A percentile compares a stretch with the other conserved stretches of the same genome.
Conservation (phyloP, 1,140 invertebrate genomes). For the Caenorhabditis remanei region DNA sequence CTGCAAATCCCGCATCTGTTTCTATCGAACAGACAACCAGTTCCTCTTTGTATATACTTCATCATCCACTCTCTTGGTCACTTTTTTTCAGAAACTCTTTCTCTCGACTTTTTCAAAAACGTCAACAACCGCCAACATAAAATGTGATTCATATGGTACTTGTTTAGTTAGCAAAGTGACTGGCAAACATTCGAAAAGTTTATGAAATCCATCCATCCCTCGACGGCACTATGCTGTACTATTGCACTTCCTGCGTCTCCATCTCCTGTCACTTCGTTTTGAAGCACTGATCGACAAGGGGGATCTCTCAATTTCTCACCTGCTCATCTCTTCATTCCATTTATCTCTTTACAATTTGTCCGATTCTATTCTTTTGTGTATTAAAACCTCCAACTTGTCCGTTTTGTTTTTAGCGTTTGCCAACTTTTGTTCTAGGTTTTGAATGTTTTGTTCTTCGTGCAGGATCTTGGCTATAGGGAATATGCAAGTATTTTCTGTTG, state of each 20-base stretch:
- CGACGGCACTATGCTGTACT: slow-evolving; percentile 24
- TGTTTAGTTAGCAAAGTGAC: slow-evolving; percentile 55
- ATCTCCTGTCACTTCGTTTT: not conserved
- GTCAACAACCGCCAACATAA: slow-evolving; percentile 44
- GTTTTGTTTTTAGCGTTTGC: not conserved
- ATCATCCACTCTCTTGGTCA: not conserved
- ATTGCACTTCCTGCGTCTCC: slow-evolving; percentile 42
- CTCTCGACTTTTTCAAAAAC: slow-evolving; percentile 4
- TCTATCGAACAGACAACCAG: slow-evolving; percentile 6
- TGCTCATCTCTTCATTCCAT: not conserved
- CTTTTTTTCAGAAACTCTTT: not conserved
- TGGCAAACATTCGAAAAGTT: slow-evolving; percentile 43
- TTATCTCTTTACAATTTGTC: slow-evolving; percentile 46
- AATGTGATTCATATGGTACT: slow-evolving; percentile 50
- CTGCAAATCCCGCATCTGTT: slow-evolving; percentile 40
- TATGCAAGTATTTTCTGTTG: no score
- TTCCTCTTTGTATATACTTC: not conserved
- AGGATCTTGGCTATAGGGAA: no score
- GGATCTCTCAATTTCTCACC: slow-evolving; percentile 42
- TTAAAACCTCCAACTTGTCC: not conserved
- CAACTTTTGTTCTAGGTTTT: not conserved
- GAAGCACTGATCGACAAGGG: slow-evolving; percentile 10
- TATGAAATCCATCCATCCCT: slow-evolving; percentile 40
- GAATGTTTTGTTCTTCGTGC: not conserved
- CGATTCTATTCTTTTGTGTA: not conserved